phyloP scores from a whole-genome alignment of 2,797 vertebrate genomes.

The Pseudochaenichthys georgianus region DNA sequence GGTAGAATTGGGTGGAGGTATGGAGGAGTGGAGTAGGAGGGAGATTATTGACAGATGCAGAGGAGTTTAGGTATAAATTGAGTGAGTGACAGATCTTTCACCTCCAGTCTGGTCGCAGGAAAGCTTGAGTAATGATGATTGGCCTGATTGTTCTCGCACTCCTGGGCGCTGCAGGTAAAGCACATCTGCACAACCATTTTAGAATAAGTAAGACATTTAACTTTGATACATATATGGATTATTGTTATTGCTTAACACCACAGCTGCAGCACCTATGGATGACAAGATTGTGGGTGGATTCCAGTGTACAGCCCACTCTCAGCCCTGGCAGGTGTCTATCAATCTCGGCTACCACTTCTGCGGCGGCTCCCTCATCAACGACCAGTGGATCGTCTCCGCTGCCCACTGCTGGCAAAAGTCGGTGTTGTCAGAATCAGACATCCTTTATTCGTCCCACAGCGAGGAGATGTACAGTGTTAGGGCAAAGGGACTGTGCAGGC shows the following conservation, averaged over 20 bases:
- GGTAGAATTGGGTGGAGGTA: conserved; percentile 11
- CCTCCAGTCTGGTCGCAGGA: conserved; percentile 59
- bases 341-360: conserved; percentile 79
- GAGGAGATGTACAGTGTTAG: no score
- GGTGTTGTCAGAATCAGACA: conserved; percentile 45
- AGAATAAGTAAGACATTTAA: background rate
- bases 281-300: conserved; percentile 84
- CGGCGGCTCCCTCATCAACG: conserved; percentile 82
- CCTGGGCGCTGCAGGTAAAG: conserved; percentile 80
- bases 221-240: background rate
- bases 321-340: conserved; percentile 83
- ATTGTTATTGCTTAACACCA: conserved; percentile 6
- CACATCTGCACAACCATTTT: background rate
- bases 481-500: no score
- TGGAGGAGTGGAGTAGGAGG: conserved; percentile 11
- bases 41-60: conserved; percentile 14
- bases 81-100: conserved; percentile 17
- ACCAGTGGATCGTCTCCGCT: conserved; percentile 83
- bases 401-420: conserved; percentile 85
- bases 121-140: conserved; percentile 72
- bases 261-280: conserved; percentile 76
- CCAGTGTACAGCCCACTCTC: conserved; percentile 66
- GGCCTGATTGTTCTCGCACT: conserved; percentile 72
- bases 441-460: no score
- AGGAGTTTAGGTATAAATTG: conserved; percentile 71